These are phyloP conservation scores for Elgaria multicarinata DNA, from an alignment of 2,113 vertebrate species.

Conservation along the genomic window DNA sequence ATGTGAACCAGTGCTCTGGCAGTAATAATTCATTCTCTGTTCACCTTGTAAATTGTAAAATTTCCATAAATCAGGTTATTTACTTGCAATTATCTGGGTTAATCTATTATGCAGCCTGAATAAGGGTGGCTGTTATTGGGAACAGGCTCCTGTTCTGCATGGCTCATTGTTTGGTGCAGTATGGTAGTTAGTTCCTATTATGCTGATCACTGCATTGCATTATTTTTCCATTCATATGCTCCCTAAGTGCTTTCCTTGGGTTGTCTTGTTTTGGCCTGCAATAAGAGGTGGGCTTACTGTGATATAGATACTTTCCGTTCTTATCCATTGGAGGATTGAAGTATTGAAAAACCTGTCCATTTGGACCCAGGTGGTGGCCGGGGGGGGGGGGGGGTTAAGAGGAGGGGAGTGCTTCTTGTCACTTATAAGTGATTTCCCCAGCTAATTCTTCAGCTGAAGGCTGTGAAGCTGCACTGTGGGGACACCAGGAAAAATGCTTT, in stretches of 20 bases:
- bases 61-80: neutral
- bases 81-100: neutral
- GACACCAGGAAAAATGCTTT: neutral
- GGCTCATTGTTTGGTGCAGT: neutral
- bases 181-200: neutral
- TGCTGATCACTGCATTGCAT: neutral
- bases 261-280: neutral
- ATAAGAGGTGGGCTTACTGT: neutral
- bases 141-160: neutral
- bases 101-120: neutral
- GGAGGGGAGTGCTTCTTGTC: accelerated
- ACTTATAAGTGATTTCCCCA: neutral
- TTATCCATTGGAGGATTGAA: neutral
- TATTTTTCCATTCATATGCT: conserved; percentile 3
- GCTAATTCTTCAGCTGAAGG: conserved; percentile 1
- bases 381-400: neutral
- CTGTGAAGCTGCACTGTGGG: accelerated
- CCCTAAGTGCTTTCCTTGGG: neutral
- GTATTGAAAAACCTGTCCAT: neutral
- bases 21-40: neutral
- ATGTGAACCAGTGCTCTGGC: neutral
- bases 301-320: neutral
- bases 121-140: neutral
- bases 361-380: neutral
- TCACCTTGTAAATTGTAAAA: neutral